Percentiles rank a stretch among this genome's conserved stretches.
Conservation (phyloP, 2,888 invertebrate species). For the Andrena chrysosceles region DNA sequence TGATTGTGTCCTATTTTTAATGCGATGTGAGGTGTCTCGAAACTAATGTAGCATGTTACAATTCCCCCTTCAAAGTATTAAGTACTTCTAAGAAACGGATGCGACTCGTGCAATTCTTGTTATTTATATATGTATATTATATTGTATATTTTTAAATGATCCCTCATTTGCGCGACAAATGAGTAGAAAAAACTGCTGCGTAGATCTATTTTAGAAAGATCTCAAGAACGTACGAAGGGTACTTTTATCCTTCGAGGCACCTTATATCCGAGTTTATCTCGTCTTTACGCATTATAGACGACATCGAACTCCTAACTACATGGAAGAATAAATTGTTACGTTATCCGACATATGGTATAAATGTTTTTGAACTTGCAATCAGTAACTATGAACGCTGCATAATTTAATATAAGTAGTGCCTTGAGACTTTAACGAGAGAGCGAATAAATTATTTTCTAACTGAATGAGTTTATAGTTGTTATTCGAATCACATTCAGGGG, state of each 20-base stretch:
- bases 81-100: conserved; percentile 32
- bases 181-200: conserved; percentile 16
- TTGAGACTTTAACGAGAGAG: conserved; percentile 80
- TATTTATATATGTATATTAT: conserved; percentile 38
- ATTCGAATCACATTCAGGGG: conserved; percentile 18
- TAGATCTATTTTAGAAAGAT: conserved; percentile 53
- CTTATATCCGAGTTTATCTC: conserved; percentile 60
- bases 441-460: conserved; percentile 83
- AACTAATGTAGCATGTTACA: conserved; percentile 21
- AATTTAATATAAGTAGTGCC: conserved; percentile 79
- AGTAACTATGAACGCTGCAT: conserved; percentile 43
- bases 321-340: conserved; percentile 58
- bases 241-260: conserved; percentile 60
- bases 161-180: conserved; percentile 44
- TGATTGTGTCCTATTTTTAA: conserved; percentile 34
- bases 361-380: conserved; percentile 54
- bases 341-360: conserved; percentile 45
- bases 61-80: conserved; percentile 43
- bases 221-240: conserved; percentile 41
- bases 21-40: conserved; percentile 57
- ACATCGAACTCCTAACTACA: conserved; percentile 54
- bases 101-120: conserved; percentile 52
- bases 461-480: conserved; percentile 44
- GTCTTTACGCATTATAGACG: conserved; percentile 43
- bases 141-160: conserved; percentile 21